Evolutionary conservation across 2,888 invertebrate species (phyloP), one percentile per base, ranked within the genome.

Genomic region (Hypercompe scribonia): DNA sequence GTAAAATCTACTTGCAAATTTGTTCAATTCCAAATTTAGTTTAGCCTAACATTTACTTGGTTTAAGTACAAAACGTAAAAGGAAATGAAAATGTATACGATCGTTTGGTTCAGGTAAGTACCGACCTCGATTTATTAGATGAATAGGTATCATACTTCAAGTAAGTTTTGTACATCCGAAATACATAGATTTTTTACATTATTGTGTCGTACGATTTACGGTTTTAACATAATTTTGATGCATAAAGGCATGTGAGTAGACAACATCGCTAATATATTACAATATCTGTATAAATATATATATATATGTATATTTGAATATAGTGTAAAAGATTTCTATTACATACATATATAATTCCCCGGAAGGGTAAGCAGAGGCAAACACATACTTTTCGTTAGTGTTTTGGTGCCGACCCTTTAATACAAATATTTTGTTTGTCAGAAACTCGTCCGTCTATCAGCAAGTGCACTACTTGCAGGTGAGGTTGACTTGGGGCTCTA

Each of bases 21-120:
- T 58, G 28, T 64, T 64, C 65, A 39, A 39, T n/a, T n/a, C 28
- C 65, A n/a, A 33, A 31, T 64, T 64, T 64, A 64, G 33, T 64
- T 64, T 24, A 15, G 63, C 2, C 10, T 34, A 64, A 64, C 33
- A 34, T 64, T 34, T 34, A 33, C 18, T 33, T 34, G 8, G 8
- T 31, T 64, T 33, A 18, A 64, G 24, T 64, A 64, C 7, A 64
- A 34, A 64, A 64, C 3, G 21, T 4, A 33, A 64, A 64, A 33
- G 58, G 13, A 33, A 64, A 33, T 64, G 33, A 64, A 64, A 63
- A 64, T 2, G 21, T 31, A 24, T 64, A 21, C 31, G 31, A 64
- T 34, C 31, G 18, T 34, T 64, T 64, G 24, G 21, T 31, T 64
- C 3, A 33, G 24, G 31, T 34, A 64, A 64, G 10, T 31, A 24